Evolutionary conservation across 2,888 invertebrate genomes (phyloP).

Genomic region (Epiblema foenella): DNA sequence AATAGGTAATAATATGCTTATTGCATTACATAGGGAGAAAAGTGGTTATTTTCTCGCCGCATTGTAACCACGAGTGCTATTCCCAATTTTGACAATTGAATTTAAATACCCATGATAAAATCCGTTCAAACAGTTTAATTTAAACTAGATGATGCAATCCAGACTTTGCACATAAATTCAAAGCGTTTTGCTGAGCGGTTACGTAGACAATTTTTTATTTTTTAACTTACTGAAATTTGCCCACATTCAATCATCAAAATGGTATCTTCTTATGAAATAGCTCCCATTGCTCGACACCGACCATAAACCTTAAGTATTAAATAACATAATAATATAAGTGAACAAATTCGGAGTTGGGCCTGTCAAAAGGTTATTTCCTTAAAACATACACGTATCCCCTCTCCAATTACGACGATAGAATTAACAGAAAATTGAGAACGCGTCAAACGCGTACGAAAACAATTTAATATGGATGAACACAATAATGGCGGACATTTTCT

Average conservation of each 20-base stretch:
- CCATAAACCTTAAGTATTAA: too few species aligned
- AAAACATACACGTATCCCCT: neutral
- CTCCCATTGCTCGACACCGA: too few species aligned
- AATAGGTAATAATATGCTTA: neutral
- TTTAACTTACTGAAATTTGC: neutral
- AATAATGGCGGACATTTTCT: neutral
- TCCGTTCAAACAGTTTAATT: constrained; percentile 12
- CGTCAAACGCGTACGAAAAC: constrained; percentile 4
- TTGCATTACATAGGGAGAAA: neutral
- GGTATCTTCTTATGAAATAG: too few species aligned
- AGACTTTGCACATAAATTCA: constrained; percentile 22
- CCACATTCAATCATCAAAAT: too few species aligned
- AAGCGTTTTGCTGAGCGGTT: constrained; percentile 12
- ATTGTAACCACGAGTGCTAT: neutral
- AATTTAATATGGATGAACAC: constrained; percentile 19
- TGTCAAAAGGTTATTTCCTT: neutral
- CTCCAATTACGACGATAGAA: constrained; percentile 21
- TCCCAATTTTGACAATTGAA: neutral
- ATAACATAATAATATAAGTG: too few species aligned
- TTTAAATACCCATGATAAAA: neutral
- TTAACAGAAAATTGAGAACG: constrained; percentile 23
- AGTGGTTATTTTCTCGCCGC: neutral
- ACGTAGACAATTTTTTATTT: neutral
- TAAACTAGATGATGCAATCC: constrained; percentile 5
- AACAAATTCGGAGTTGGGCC: neutral